Evolutionary conservation across 2,888 invertebrate genomes (phyloP), one percentile per base, ranked within the genome.

Genomic region (Drosophila koepferae): DNA sequence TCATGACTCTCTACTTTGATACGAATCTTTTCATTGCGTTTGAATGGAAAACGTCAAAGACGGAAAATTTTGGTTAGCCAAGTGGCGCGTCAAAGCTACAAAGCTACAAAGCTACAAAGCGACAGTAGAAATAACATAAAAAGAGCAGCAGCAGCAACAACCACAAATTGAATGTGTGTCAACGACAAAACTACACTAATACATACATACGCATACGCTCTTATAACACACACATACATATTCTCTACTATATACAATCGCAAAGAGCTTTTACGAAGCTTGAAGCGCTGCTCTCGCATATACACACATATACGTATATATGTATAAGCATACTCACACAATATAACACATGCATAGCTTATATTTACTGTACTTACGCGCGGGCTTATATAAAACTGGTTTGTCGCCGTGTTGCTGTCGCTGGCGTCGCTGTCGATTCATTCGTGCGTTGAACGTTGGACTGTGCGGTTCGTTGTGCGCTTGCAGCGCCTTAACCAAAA

Each of bases 371-470:
- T 81, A 82, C 90, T 81, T 88, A 72, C 75, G 86, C 86, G 71
- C 74, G 56, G 73, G 74, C 76, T 79, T 85, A 86, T 82, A 65
- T 86, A 82, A 81, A 82, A 86, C 82, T 77, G 82, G 81, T 83
- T 86, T 86, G 83, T 80, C 77, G 74, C 81, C 71, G 74, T 74
- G 83, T 77, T 84, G 83, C 82, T 71, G 73, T 74, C 76, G 87
- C 64, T 74, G 70, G 69, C 72, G 73, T 60, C 69, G 75, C 43
- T 56, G 77, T 81, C 88, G 88, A 87, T 92, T 93, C 92, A 93
- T 92, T 93, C 92, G 91, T 82, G 90, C 82, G 85, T 87, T 78
- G 90, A 89, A 90, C 89, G 90, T 91, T 86, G 91, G 64, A 64
- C 75, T 69, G 92, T 90, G 80, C 90, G 92, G 93, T 92, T 91